Base-by-base conservation (phyloP, 2,888 invertebrate species). In the Amphipoea lucens region DNA sequence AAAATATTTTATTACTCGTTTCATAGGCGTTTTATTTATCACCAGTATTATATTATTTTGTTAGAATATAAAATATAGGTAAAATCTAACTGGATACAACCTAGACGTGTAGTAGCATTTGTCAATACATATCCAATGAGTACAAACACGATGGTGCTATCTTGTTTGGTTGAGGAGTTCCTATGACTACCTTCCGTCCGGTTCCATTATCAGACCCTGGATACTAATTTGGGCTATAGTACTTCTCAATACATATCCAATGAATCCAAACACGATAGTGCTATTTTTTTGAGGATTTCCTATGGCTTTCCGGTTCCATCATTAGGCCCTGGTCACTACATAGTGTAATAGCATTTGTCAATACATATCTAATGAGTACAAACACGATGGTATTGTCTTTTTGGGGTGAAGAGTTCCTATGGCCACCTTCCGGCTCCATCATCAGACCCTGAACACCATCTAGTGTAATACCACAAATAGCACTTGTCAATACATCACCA, bases 1-100 rank as follows among this genome's bases (percentile, higher is more conserved):
- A 95, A 90, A 86, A 93, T 94, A 94, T 94, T 94, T 94, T 94
- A 94, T 94, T 93, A 94, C 93, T 91, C 91, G 94, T 94, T 94
- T 90, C 73, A 90, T 88, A 81, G 14, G 87, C 72, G 90, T 94
- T 93, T 94, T 89, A 91, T 89, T 91, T 0, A 48, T 9, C 0
- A 51, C 20, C n/a, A 54, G 4, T 20, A 29, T 29, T 36, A 54
- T 51, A 69, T 20, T 12, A 3, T 12, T 23, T 60, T 5, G 9
- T 14, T 11, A 11, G 11, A 69, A 36, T 5, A 63, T 62, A 14
- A 62, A 29, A 63, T 36, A 36, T 63, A 9, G 36, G 20, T 36
- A 40, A 36, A 11, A 36, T 20, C 63, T 63, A 36, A 3, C 14
- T 67, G 9, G 7, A 45, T 12, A 42, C 12, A 9, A 29, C 12